Conservation (phyloP, 2,888 invertebrate species). For the Sinopyrophorus schimmeli region DNA sequence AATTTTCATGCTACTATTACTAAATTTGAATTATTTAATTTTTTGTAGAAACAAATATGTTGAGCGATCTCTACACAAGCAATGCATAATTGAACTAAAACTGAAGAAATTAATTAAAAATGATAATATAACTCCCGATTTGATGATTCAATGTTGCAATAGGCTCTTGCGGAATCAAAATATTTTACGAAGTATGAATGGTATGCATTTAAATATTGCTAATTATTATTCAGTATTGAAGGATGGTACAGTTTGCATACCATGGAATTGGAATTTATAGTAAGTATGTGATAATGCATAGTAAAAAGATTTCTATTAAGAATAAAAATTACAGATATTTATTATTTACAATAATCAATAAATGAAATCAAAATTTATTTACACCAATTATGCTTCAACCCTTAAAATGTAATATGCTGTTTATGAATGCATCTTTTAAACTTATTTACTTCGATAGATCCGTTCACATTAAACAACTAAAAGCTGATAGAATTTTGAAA, state of each 20-base stretch:
- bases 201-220: constrained; percentile 77
- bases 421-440: too few relatives aligned
- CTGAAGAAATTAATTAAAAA: constrained; percentile 81
- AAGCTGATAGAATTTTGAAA: too few relatives aligned
- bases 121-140: constrained; percentile 85
- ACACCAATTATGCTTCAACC: too few relatives aligned
- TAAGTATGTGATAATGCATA: too few relatives aligned
- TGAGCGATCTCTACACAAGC: constrained; percentile 72
- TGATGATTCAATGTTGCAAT: constrained; percentile 86
- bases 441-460: too few relatives aligned
- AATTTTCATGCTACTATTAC: constrained; percentile 49
- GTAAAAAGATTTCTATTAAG: too few relatives aligned
- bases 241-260: constrained; percentile 89
- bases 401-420: too few relatives aligned
- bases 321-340: too few relatives aligned
- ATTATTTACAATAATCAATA: too few relatives aligned
- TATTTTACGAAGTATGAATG: constrained; percentile 60
- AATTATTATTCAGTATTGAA: constrained; percentile 90
- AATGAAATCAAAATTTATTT: too few relatives aligned
- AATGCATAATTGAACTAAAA: constrained; percentile 68
- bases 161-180: constrained; percentile 63
- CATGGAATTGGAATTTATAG: constrained; percentile 76
- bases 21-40: too few relatives aligned
- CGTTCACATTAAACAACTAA: too few relatives aligned
- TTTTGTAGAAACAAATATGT: constrained; percentile 75